A percentile compares a stretch with the other conserved stretches of the same genome.
Conservation (phyloP, 2,888 invertebrate species). For the Trichogramma evanescens region DNA sequence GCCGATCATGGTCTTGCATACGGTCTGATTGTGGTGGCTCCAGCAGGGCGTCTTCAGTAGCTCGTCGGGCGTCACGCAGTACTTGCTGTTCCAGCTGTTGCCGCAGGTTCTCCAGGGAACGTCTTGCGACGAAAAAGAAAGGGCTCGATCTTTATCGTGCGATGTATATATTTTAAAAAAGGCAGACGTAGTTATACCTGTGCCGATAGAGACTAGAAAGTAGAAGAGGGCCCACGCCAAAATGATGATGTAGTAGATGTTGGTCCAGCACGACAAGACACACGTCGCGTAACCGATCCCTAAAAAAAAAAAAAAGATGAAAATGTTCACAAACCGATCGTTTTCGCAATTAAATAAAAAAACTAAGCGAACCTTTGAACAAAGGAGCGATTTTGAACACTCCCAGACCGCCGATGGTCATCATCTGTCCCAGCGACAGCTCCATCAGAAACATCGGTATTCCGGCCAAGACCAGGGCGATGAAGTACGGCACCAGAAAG, state of each 20-base stretch:
- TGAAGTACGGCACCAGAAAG: conserved; percentile 56
- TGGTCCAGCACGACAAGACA: conserved; percentile 98
- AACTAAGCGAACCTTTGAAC: conserved; percentile 49
- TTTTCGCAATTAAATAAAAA: not conserved
- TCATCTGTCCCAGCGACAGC: conserved; percentile 58
- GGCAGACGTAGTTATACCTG: conserved; percentile 51
- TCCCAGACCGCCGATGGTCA: conserved; percentile 51
- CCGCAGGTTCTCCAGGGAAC: conserved; percentile 91
- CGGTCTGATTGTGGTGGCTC: conserved; percentile 50
- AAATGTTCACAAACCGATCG: not conserved
- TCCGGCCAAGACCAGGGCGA: conserved; percentile 54
- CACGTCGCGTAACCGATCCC: conserved; percentile 96
- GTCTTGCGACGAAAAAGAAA: conserved; percentile 48
- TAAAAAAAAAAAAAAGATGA: conserved; percentile 29
- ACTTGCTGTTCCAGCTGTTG: conserved; percentile 89
- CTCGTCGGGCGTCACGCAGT: conserved; percentile 84
- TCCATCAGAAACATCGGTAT: conserved; percentile 58
- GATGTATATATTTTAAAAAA: not conserved
- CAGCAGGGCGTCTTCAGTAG: conserved; percentile 66
- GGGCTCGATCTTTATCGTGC: not conserved
- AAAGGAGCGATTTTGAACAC: conserved; percentile 55
- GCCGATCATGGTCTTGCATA: conserved; percentile 58
- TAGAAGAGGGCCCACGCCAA: conserved; percentile 97
- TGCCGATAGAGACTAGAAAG: conserved; percentile 81
- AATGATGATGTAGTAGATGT: conserved; percentile 97